Conservation (phyloP, 2,797 vertebrate genomes). For the Columba guinea region DNA sequence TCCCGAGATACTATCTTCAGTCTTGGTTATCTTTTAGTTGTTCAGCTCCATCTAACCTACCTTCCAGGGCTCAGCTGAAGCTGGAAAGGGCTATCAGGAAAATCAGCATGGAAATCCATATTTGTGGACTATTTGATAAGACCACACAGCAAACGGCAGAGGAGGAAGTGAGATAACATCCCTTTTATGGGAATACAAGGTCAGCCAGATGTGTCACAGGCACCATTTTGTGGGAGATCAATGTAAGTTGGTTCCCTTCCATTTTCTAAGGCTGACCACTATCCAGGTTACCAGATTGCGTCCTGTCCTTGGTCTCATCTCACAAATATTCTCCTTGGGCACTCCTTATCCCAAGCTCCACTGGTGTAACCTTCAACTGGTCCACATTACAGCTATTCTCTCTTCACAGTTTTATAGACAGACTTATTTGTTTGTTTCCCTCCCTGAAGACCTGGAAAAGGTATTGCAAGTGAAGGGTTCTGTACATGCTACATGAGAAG, state of each 20-base stretch:
- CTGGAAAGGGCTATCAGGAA: neutral
- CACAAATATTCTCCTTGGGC: neutral
- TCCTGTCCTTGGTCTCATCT: neutral
- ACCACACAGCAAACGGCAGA: neutral
- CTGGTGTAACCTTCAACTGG: neutral
- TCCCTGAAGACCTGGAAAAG: neutral
- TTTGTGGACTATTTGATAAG: neutral
- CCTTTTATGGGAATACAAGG: too few species aligned
- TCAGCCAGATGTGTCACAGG: neutral
- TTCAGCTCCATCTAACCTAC: neutral
- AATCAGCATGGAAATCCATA: neutral
- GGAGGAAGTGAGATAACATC: neutral
- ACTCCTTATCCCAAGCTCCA: neutral
- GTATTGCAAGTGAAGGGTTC: neutral
- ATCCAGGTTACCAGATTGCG: neutral
- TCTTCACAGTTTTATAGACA: neutral
- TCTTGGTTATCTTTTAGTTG: neutral
- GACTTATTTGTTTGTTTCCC: fast-evolving
- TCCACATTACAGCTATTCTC: neutral
- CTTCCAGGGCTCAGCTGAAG: neutral
- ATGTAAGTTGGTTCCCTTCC: neutral
- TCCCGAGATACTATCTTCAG: neutral
- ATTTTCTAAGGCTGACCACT: neutral
- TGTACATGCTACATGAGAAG: fast-evolving
- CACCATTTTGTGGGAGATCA: neutral